phyloP scores from a whole-genome alignment of 1,140 invertebrate species.

The Littorina saxatilis region DNA sequence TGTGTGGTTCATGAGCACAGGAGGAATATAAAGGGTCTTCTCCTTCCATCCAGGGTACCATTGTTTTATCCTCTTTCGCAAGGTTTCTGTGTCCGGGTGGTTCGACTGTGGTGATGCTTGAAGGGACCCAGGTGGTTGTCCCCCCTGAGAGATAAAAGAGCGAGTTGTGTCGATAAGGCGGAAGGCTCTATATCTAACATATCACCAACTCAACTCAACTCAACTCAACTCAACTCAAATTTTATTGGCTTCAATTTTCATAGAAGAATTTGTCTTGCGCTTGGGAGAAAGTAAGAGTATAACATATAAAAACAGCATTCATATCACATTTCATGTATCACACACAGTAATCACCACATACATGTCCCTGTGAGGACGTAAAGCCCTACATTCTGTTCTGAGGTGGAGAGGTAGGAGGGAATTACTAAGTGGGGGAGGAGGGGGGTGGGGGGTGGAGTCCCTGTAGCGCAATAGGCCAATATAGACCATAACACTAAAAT shows the following conservation, averaged over 20 bases:
- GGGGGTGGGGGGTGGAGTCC: too few species aligned
- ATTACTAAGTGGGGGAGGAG: too few species aligned
- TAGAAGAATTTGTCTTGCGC: too few species aligned
- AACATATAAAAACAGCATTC: too few species aligned
- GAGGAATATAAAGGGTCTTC: background rate
- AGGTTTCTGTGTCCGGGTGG: background rate
- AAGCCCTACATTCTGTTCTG: background rate
- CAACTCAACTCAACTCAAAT: too few species aligned
- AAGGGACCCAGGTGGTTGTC: background rate
- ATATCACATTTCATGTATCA: too few species aligned
- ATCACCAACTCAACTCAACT: background rate
- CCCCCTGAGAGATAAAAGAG: background rate
- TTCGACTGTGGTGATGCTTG: background rate
- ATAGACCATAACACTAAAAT: too few species aligned
- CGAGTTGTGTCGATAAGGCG: background rate
- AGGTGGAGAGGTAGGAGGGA: too few species aligned
- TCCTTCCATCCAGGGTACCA: background rate
- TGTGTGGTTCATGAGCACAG: background rate
- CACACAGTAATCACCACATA: too few species aligned
- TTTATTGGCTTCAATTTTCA: too few species aligned
- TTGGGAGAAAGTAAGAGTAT: too few species aligned
- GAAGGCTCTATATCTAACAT: background rate
- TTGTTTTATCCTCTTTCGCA: background rate
- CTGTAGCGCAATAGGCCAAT: too few species aligned
- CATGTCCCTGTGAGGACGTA: background rate